Base-by-base conservation (phyloP, 2,797 vertebrate genomes). In the Microctenopoma lineatum region DNA sequence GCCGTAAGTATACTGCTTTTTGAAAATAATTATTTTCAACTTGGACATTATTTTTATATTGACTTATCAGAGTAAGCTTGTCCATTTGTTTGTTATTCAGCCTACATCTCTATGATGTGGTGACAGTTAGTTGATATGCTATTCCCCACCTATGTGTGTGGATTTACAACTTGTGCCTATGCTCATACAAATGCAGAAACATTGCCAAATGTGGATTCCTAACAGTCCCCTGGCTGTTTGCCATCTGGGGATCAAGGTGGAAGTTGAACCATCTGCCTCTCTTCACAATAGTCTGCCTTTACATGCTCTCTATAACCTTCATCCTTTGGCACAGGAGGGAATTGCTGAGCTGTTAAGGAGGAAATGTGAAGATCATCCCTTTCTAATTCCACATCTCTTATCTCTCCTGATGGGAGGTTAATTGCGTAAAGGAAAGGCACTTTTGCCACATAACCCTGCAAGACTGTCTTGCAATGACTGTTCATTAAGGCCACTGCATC, bases 1-100 rank as follows among this genome's bases (percentile, higher is more conserved):
- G 93, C 83, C 94, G 98, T 99, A 95, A 98, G 97, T 96, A 87
- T 4, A 67, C 2, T 13, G 10, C 53, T 13, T 70, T 69, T 25
- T 38, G 0, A 54, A 50, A 41, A 38, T 1, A 0, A 9, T 18
- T 58, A 7, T 44, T 45, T 69, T 52, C 21, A 50, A 34, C 32
- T 27, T 4, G 26, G 32, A 8, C 9, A 34, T 46, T 29, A 7
- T 42, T 60, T 60, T 38, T 53, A 8, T 12, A 25, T 2, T 45
- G 0, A 45, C 2, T 39, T 34, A 13, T 29, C 42, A 18, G 16
- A 46, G 39, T 64, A 8, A 12, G 11, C 29, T 54, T 70, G 45
- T 66, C 54, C 0, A 5, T 50, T 27, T 14, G 16, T 46, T 39
- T 41, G 0, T n/a, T 58, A 46, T 38, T 14, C 16, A 7, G 1